Conservation (phyloP, 37 sponge, comb jelly and placozoan genomes). For the Geodia barretti region DNA sequence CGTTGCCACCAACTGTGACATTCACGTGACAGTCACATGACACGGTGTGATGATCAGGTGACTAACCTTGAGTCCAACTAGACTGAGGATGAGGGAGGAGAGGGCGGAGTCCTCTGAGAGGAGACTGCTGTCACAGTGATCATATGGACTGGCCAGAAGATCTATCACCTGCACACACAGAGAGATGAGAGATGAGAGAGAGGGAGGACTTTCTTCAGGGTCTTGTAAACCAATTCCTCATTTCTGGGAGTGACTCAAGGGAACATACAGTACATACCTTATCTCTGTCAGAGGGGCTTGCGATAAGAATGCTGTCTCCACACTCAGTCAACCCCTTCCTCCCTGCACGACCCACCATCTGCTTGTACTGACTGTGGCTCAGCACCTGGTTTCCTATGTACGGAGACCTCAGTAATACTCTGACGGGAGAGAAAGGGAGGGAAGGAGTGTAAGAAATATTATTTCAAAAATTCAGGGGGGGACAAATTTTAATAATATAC, state of each 20-base stretch:
- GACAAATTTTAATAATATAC: too few species aligned
- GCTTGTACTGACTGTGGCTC: conserved; percentile 84
- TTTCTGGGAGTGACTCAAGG: too few species aligned
- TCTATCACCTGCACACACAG: conserved; percentile 44
- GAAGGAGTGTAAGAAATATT: neutral
- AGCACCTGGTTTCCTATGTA: conserved; percentile 80
- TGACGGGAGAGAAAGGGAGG: neutral
- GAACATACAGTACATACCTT: conserved; percentile 34
- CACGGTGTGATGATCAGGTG: neutral
- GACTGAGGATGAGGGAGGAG: conserved; percentile 60
- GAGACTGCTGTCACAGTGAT: conserved; percentile 71
- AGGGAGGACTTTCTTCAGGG: neutral
- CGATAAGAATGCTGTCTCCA: conserved; percentile 86
- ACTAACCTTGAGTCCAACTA: conserved; percentile 63
- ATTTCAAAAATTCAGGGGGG: neutral
- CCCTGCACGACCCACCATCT: conserved; percentile 98
- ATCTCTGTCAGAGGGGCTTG: conserved; percentile 36
- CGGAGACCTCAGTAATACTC: conserved; percentile 90
- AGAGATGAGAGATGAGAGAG: neutral
- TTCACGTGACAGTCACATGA: neutral
- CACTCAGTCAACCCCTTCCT: conserved; percentile 76
- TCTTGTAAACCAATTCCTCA: neutral
- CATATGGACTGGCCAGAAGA: conserved; percentile 60
- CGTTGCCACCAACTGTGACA: conserved; percentile 46
- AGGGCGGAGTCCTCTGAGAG: conserved; percentile 24